Evolutionary conservation across 2,113 vertebrate species (phyloP), one percentile per base, ranked within the genome.

Genomic region (Egretta garzetta): DNA sequence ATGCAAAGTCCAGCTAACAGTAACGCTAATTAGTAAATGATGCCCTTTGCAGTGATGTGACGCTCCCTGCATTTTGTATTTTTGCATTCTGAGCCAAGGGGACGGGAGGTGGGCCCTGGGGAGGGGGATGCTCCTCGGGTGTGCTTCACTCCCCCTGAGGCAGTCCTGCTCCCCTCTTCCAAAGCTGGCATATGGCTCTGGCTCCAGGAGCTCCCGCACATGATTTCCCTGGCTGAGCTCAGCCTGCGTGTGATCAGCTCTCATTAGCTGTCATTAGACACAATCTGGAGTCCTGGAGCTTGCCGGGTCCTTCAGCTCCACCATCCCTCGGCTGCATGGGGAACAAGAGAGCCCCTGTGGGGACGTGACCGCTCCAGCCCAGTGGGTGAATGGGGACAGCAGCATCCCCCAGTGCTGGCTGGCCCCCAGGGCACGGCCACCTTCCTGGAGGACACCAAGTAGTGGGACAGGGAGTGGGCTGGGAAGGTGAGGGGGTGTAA

Each of bases 211-310:
- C 94, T 93, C 83, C 80, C 3, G 6, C 58, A 73, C 5, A 13
- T 80, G 89, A 94, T 93, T 94, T 93, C 73, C 84, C 86, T 86
- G 72, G 68, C 79, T 93, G 91, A 95, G 89, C 87, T 88, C 93
- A 71, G 75, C 33, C 87, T 93, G 70, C 0, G 0, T 88, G 49
- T 80, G 71, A 88, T 93, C 89, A 91, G 58, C 84, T 94, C 89
- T 96, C 91, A 87, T 94, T 91, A 92, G 90, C 89, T 95, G 80
- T 89, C 88, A 87, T 95, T 95, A 96, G 80, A 45, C 89, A 89
- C 94, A 97, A 96, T 92, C 94, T 95, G 97, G 94, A 95, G 79
- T 67, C 58, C 37, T 1, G 17, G 86, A 91, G 74, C 64, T 73
- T 3, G 4, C 49, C 1, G n/a, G 16, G 33, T 93, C 64, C 92